Conservation (phyloP, 2,113 vertebrate species). For the Prochilodus magdalenae region DNA sequence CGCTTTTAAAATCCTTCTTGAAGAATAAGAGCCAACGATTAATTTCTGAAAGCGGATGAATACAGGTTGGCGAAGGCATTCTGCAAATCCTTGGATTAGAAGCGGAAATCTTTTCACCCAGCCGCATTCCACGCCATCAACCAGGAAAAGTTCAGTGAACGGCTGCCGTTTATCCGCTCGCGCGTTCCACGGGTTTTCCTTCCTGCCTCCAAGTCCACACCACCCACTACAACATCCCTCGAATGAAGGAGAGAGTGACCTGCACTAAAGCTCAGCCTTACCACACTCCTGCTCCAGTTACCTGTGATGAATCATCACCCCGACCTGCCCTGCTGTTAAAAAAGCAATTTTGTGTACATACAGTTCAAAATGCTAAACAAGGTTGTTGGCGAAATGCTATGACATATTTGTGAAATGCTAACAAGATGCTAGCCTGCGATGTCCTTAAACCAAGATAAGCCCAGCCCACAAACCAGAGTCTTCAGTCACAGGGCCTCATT, state of each 20-base stretch:
- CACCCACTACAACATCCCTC: background rate
- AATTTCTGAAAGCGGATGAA: slow-evolving; percentile 12
- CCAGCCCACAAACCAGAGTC: no score
- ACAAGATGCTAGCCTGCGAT: no score
- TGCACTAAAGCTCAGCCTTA: background rate
- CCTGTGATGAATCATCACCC: no score
- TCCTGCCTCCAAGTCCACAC: background rate
- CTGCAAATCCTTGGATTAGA: slow-evolving; percentile 42
- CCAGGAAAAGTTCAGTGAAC: slow-evolving; percentile 39
- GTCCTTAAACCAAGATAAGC: no score
- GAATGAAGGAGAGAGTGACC: background rate
- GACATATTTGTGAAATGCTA: no score
- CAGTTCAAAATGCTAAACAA: no score
- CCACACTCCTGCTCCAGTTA: background rate
- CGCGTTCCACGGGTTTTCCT: slow-evolving; percentile 1
- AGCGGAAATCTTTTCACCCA: slow-evolving; percentile 46
- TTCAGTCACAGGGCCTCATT: no score
- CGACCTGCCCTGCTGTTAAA: no score
- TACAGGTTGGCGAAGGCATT: background rate
- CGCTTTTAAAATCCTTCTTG: background rate
- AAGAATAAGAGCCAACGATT: background rate
- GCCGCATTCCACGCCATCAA: slow-evolving; percentile 47
- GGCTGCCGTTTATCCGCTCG: slow-evolving; percentile 27
- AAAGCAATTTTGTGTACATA: no score
- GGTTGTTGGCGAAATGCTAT: no score